phyloP scores from a whole-genome alignment of 2,888 invertebrate species.

The Lithophane ornitopus region DNA sequence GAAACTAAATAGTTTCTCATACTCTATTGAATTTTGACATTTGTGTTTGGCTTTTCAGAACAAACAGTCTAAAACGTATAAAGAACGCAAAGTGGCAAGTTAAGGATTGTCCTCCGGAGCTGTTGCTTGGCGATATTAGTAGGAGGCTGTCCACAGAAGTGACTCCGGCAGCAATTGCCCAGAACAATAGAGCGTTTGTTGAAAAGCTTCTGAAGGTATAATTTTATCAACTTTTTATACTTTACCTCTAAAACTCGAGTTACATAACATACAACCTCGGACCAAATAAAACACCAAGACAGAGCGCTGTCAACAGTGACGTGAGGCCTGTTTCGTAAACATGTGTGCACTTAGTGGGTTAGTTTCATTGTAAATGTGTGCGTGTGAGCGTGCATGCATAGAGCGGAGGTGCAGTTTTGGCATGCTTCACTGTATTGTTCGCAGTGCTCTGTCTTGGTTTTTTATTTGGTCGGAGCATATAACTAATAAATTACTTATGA shows the following conservation, averaged over 20 bases:
- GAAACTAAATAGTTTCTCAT: conserved; percentile 49
- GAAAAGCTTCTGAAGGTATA: conserved; percentile 98
- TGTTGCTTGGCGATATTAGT: conserved; percentile 86
- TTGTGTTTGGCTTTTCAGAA: conserved; percentile 79
- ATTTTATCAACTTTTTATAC: neutral
- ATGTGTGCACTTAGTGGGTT: no score
- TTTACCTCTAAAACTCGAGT: neutral
- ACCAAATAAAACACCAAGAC: no score
- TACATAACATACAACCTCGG: neutral
- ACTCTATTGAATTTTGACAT: conserved; percentile 35
- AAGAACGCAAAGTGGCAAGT: conserved; percentile 92
- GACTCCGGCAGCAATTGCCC: conserved; percentile 97
- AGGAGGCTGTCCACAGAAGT: conserved; percentile 92
- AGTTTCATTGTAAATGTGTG: no score
- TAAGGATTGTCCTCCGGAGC: conserved; percentile 91
- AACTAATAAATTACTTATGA: neutral
- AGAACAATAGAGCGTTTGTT: conserved; percentile 99
- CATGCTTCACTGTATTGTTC: no score
- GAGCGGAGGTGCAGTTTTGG: no score
- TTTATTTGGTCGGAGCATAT: no score
- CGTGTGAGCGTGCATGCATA: no score
- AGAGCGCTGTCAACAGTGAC: no score
- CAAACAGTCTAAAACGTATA: conserved; percentile 91
- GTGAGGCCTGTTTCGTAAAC: no score
- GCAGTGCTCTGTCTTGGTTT: no score